phyloP scores from a whole-genome alignment of 1,140 invertebrate genomes.

The Notospermus geniculatus region DNA sequence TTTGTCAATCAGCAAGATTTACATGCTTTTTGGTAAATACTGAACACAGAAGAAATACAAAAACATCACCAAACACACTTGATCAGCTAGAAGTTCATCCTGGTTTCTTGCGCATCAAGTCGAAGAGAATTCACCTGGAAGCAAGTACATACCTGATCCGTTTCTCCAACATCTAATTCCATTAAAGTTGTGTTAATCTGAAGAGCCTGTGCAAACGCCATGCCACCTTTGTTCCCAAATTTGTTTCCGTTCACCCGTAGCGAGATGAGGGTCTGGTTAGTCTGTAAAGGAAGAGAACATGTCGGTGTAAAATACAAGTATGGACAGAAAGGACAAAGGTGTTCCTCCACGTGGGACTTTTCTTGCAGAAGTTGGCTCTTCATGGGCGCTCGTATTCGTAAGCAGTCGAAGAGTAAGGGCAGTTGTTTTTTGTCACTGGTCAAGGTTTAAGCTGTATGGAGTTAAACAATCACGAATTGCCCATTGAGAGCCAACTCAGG shows the following conservation, averaged over 20 bases:
- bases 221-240: conserved; percentile 53
- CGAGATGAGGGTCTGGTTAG: conserved; percentile 37
- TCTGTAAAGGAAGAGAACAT: conserved; percentile 33
- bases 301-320: background rate
- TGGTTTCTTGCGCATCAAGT: no score
- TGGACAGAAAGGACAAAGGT: background rate
- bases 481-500: no score
- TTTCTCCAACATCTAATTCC: conserved; percentile 49
- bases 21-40: no score
- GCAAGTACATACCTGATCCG: conserved; percentile 53
- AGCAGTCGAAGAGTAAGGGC: no score
- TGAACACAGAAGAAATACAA: no score
- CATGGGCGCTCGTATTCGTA: background rate
- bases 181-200: conserved; percentile 51
- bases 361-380: no score
- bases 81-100: background rate
- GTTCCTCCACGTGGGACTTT: no score
- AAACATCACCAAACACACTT: background rate
- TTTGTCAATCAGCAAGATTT: no score
- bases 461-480: no score
- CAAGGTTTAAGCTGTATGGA: no score
- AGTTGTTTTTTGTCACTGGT: no score
- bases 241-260: conserved; percentile 52
- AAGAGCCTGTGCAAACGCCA: conserved; percentile 53
- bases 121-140: no score